phyloP scores from a whole-genome alignment of 2,888 invertebrate genomes.

The Hofmannophila pseudospretella region DNA sequence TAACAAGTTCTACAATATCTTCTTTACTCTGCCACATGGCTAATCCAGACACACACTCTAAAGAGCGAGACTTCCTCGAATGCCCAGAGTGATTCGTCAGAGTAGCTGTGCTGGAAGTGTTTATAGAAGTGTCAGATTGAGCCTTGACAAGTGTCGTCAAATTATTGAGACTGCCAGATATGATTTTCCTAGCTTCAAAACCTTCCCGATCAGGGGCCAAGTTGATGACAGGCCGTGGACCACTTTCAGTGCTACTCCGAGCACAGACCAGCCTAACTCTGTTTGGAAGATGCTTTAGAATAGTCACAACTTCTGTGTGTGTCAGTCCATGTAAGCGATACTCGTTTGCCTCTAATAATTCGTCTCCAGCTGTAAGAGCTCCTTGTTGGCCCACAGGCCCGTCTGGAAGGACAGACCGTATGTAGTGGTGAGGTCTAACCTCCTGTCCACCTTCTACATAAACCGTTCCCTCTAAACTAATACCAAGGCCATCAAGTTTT shows the following conservation, averaged over 20 bases:
- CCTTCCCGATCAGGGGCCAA: slow-evolving; percentile 88
- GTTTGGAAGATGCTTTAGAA: slow-evolving; percentile 93
- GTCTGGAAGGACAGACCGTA: slow-evolving; percentile 95
- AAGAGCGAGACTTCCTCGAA: slow-evolving; percentile 90
- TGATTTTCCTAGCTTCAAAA: slow-evolving; percentile 88
- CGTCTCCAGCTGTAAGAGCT: slow-evolving; percentile 95
- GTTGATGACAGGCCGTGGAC: slow-evolving; percentile 84
- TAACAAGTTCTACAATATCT: slow-evolving; percentile 92
- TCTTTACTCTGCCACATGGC: slow-evolving; percentile 98
- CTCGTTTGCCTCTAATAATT: slow-evolving; percentile 97
- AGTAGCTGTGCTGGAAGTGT: slow-evolving; percentile 91
- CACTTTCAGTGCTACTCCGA: slow-evolving; percentile 81
- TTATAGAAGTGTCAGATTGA: slow-evolving; percentile 95
- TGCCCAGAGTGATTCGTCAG: slow-evolving; percentile 82
- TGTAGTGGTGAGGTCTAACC: slow-evolving; percentile 98
- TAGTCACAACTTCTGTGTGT: slow-evolving; percentile 97
- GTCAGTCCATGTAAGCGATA: slow-evolving; percentile 93
- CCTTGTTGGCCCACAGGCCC: slow-evolving; percentile 97
- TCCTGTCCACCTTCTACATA: slow-evolving; percentile 98
- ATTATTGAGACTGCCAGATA: slow-evolving; percentile 92
- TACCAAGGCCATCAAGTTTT: slow-evolving; percentile 96
- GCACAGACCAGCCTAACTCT: slow-evolving; percentile 96
- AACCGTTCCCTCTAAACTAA: slow-evolving; percentile 98
- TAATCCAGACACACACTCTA: slow-evolving; percentile 95
- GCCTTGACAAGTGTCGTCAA: slow-evolving; percentile 91